These are phyloP conservation scores for Halcyon smyrnensis DNA, from an alignment of 2,797 vertebrate genomes.

Conservation along the genomic window DNA sequence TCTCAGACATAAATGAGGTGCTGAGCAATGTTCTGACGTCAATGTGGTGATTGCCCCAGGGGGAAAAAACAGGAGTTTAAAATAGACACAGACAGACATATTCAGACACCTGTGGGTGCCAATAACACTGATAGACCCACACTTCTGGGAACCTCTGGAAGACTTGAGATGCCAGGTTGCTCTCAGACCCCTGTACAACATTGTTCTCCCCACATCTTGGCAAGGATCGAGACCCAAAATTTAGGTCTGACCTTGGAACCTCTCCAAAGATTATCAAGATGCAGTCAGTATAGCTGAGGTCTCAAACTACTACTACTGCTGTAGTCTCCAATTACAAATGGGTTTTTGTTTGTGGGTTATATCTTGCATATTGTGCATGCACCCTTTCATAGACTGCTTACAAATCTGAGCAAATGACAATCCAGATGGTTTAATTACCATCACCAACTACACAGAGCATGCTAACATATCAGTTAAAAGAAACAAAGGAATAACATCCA, in stretches of 20 bases:
- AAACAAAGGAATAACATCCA: not conserved
- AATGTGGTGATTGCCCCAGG: conserved; percentile 47
- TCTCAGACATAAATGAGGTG: conserved; percentile 66
- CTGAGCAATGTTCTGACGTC: conserved; percentile 60
- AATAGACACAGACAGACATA: conserved; percentile 41
- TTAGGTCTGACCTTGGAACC: not conserved
- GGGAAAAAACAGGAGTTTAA: conserved; percentile 25
- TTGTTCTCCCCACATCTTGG: not conserved
- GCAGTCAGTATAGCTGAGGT: not conserved
- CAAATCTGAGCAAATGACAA: not conserved
- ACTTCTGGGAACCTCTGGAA: conserved; percentile 18
- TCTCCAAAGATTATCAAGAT: not conserved
- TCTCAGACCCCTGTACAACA: not conserved
- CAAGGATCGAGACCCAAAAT: not conserved
- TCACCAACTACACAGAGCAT: not conserved
- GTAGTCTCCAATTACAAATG: not conserved
- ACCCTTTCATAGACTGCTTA: not conserved
- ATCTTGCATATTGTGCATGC: not conserved
- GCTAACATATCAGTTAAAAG: not conserved
- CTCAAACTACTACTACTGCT: not conserved
- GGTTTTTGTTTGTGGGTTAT: not conserved
- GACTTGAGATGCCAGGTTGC: not conserved
- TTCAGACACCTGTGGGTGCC: conserved; percentile 46
- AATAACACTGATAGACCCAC: conserved; percentile 24
- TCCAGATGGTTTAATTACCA: not conserved